Percentiles rank a stretch among this genome's conserved stretches.
Conservation (phyloP, 2,113 vertebrate species). For the Mastomys natalensis region DNA sequence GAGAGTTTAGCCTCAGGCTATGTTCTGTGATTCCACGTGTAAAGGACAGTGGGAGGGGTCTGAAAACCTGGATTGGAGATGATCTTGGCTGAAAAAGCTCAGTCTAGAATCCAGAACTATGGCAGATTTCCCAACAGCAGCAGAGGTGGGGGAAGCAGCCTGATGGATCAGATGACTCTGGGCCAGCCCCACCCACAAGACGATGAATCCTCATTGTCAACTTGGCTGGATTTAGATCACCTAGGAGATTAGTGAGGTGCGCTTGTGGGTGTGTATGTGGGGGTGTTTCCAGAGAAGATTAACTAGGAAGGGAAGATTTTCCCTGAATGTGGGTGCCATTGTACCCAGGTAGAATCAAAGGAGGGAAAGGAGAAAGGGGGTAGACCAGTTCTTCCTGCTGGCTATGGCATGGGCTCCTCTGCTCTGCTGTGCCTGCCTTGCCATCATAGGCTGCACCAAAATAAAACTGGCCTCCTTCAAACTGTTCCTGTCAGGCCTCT, state of each 20-base stretch:
- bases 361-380: too few relatives aligned
- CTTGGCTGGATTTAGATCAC: background rate
- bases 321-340: background rate
- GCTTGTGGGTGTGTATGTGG: background rate
- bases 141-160: background rate
- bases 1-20: background rate
- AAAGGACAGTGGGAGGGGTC: background rate
- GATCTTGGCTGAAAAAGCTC: background rate
- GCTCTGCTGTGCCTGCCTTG: too few relatives aligned
- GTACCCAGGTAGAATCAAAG: background rate
- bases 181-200: background rate
- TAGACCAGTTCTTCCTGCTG: background rate
- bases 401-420: background rate
- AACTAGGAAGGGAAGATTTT: background rate
- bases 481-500: background rate
- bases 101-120: background rate
- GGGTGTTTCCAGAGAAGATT: background rate
- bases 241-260: background rate
- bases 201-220: background rate
- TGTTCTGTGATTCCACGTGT: background rate
- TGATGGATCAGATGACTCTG: background rate
- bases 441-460: background rate
- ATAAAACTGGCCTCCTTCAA: background rate
- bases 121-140: background rate
- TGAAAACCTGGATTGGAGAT: background rate